Conservation (phyloP, 2,888 invertebrate genomes). For the Griposia aprilina region DNA sequence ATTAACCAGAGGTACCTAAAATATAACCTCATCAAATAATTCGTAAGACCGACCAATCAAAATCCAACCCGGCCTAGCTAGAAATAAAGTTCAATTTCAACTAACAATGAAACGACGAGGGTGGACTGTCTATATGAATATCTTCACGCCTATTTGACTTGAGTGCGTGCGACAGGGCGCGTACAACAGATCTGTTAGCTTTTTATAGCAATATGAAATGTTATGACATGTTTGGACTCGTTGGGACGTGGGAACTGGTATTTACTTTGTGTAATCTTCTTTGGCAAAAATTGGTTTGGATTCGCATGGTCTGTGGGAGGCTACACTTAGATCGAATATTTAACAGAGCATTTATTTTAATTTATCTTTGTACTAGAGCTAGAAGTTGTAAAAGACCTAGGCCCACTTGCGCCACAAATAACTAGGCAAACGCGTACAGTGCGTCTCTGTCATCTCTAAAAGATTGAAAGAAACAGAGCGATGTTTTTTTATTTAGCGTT, state of each 20-base stretch:
- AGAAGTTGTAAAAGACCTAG: background rate
- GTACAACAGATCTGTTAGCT: conserved; percentile 76
- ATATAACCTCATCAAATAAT: conserved; percentile 50
- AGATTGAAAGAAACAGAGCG: too few relatives aligned
- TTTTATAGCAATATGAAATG: conserved; percentile 75
- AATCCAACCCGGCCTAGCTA: conserved; percentile 4
- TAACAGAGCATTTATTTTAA: background rate
- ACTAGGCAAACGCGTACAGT: too few relatives aligned
- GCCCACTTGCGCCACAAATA: too few relatives aligned
- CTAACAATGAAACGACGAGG: conserved; percentile 47
- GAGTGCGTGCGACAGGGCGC: conserved; percentile 78
- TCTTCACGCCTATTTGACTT: conserved; percentile 80
- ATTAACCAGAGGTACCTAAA: conserved; percentile 43
- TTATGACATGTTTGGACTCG: conserved; percentile 79
- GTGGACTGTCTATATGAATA: conserved; percentile 75
- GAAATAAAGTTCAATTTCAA: conserved; percentile 39
- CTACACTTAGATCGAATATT: background rate
- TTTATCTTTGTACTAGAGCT: too few relatives aligned
- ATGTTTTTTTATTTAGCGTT: too few relatives aligned
- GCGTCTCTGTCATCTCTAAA: too few relatives aligned
- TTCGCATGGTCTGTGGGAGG: conserved; percentile 45
- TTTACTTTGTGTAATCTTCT: conserved; percentile 53
- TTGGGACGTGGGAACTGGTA: conserved; percentile 76
- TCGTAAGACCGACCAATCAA: conserved; percentile 8
- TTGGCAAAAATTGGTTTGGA: conserved; percentile 59